phyloP scores from a whole-genome alignment of 2,113 vertebrate species.

The Planiliza haematocheilus region DNA sequence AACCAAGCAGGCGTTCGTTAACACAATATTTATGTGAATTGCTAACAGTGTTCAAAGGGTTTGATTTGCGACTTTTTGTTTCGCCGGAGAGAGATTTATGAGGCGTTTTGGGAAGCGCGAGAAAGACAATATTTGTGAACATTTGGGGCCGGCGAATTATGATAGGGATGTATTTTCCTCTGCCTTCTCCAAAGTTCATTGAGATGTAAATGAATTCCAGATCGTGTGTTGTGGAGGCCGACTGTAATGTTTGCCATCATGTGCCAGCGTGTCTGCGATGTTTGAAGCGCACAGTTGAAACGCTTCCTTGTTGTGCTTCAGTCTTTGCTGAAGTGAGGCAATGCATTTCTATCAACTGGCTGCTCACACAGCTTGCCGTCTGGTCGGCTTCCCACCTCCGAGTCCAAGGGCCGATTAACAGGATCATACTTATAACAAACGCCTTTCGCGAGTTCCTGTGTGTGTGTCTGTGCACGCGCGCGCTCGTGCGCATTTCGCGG shows the following conservation, averaged over 20 bases:
- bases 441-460: conserved; percentile 47
- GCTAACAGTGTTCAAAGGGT: not conserved
- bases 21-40: not conserved
- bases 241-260: no score
- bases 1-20: not conserved
- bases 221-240: not conserved
- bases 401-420: conserved; percentile 43
- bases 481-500: conserved; percentile 18
- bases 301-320: not conserved
- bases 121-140: not conserved
- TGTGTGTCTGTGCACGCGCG: not conserved
- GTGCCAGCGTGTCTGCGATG: not conserved
- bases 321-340: conserved; percentile 30
- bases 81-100: not conserved
- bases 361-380: conserved; percentile 20
- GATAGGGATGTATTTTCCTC: not conserved
- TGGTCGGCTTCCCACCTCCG: conserved; percentile 36
- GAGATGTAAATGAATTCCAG: not conserved
- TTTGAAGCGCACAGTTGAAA: not conserved
- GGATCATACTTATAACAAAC: conserved; percentile 26
- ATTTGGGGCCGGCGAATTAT: not conserved
- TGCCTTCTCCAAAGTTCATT: not conserved
- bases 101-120: not conserved
- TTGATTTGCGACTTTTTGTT: not conserved
- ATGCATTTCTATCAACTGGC: conserved; percentile 34